phyloP scores from a whole-genome alignment of 2,888 invertebrate genomes.

The Troides oblongomaculatus region DNA sequence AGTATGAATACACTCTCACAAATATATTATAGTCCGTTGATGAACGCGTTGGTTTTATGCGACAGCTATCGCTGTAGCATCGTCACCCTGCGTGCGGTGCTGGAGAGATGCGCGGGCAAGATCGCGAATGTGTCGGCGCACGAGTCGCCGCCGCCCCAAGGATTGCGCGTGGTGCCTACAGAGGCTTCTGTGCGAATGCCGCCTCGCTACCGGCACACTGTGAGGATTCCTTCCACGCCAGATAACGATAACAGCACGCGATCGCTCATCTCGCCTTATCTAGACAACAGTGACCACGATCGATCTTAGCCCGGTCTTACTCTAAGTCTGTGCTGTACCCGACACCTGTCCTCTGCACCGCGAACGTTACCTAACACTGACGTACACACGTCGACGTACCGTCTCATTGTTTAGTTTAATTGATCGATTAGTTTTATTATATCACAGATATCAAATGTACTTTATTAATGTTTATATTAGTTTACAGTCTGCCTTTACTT shows the following conservation, averaged over 20 bases:
- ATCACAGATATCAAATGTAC: constrained; percentile 12
- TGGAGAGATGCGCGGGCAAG: constrained; percentile 47
- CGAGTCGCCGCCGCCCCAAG: constrained; percentile 51
- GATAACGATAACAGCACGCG: constrained; percentile 72
- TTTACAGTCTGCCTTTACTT: constrained; percentile 1
- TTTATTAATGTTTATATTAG: constrained; percentile 13
- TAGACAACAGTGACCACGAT: constrained; percentile 58
- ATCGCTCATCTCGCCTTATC: constrained; percentile 74
- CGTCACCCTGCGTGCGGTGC: constrained; percentile 59
- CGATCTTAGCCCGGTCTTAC: constrained; percentile 50
- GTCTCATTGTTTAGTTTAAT: constrained; percentile 24
- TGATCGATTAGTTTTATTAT: constrained; percentile 24
- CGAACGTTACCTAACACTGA: constrained; percentile 40
- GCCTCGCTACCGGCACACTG: constrained; percentile 52
- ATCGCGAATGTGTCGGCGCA: constrained; percentile 31
- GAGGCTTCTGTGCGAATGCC: constrained; percentile 77
- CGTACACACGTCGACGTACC: constrained; percentile 16
- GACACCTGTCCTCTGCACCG: constrained; percentile 18
- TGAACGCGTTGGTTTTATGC: constrained; percentile 61
- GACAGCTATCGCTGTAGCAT: constrained; percentile 65
- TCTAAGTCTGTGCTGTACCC: constrained; percentile 43
- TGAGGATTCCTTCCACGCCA: constrained; percentile 69
- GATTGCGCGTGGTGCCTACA: constrained; percentile 71
- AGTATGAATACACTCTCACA: constrained; percentile 65
- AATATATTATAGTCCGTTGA: constrained; percentile 56